Evolutionary conservation across 2,113 vertebrate genomes (phyloP), one percentile per base, ranked within the genome.

Genomic region (Cromileptes altivelis): DNA sequence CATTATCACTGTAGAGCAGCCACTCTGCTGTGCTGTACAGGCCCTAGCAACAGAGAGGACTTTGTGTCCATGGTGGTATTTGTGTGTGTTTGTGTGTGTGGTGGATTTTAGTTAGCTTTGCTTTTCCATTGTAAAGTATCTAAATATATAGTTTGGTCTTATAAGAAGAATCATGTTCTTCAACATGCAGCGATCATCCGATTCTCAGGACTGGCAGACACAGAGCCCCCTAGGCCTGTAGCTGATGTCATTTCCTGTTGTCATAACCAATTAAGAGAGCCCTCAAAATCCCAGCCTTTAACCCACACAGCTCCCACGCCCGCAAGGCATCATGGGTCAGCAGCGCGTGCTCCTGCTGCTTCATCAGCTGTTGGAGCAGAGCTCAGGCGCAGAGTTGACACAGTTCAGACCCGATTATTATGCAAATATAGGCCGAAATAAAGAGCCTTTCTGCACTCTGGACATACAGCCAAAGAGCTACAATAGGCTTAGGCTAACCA

Each of bases 371-470:
- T 81, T 70, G 74, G 61, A 69, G 79, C 73, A 45, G 75, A 86
- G 86, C 87, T 84, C 61, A 25, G 78, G 55, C 85, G 85, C 84
- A 6, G 71, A 81, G 85, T 81, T 52, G 83, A 92, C 89, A 91
- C 76, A 86, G 86, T 92, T 85, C 85, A 87, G 89, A 91, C 65
- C 84, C 86, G 84, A 93, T 94, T 93, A 88, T 93, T 81, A 94
- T 93, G 92, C 92, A 92, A 92, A 94, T 93, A 53, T 30, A 61
- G 84, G 75, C 75, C 27, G 64, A 71, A 82, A 90, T 88, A 92
- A 92, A 91, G 91, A 82, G 78, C 62, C 86, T 88, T 86, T 94
- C 80, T 91, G 87, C 81, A 49, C 50, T 57, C 58, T 73, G 88
- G 81, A 85, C 85, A 11, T 40, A 30, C 73, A 78, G 88, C 85